Evolutionary conservation across 1,140 invertebrate species (phyloP), one percentile per base, ranked within the genome.

Genomic region (Drosophila teissieri): DNA sequence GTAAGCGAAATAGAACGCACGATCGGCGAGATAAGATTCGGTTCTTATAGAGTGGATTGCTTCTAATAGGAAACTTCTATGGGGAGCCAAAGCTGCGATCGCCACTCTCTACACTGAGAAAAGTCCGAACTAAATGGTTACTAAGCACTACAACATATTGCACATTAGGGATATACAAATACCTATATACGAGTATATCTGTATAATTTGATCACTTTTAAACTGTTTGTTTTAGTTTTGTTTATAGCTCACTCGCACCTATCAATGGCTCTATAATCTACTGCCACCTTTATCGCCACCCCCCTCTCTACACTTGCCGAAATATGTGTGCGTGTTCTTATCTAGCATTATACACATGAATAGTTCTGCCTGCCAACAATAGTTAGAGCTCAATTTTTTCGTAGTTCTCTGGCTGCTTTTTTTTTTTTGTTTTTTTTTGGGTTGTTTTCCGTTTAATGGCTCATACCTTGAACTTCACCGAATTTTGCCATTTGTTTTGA

Each of bases 391-490:
- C 48, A 42, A 56, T 73, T 48, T 73, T 48, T 49, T 42, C 22
- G 45, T 70, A 62, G 51, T 68, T 73, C 42, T 45, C 45, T 15
- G n/a, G 36, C 48, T 67, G 37, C 37, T 19, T 62, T 44, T 63
- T 19, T 63, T 19, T 19, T 19, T 19, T 19, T 19, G 19, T 19
- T 19, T 19, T 19, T 19, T n/a, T n/a, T n/a, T 61, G 42, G 15
- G 40, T 53, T 63, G 60, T 68, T 64, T 81, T 75, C 52, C 57
- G 68, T 82, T 77, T 82, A 79, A 83, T 88, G 70, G 76, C 76
- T 42, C 54, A 91, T 89, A 91, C 89, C 89, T 91, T 91, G 89
- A 91, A 91, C 89, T 91, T 91, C 89, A 91, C 89, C 89, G 89
- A 89, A 91, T 91, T 91, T 89, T 53, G 80, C 63, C 72, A 83